Percentiles rank a stretch among this genome's conserved stretches.
These are phyloP conservation scores for Leucophenga montana DNA, from an alignment of 2,888 invertebrate species.

Conservation along the genomic window DNA sequence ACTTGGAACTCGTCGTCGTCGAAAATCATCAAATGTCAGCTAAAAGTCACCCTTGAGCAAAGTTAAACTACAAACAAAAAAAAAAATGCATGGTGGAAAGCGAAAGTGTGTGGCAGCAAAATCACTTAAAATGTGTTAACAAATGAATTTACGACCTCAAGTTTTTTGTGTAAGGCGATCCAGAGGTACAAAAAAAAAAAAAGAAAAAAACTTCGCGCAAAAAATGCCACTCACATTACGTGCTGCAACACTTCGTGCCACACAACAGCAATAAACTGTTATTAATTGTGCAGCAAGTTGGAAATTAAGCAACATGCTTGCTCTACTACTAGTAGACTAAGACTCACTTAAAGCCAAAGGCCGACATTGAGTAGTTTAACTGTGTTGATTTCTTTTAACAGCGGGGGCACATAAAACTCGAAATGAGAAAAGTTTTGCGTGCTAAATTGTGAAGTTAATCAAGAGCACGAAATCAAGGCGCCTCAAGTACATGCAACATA, in stretches of 20 bases:
- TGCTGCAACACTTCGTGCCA: neutral
- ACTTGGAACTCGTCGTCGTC: neutral
- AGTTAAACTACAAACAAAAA: no score
- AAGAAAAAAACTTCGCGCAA: neutral
- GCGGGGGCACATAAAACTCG: neutral
- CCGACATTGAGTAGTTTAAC: no score
- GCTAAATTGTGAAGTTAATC: slow-evolving; percentile 14
- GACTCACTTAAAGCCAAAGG: neutral
- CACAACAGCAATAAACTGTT: neutral
- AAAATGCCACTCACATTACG: slow-evolving; percentile 9
- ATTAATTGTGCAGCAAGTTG: slow-evolving; percentile 11
- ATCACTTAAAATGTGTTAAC: neutral
- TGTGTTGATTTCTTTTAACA: no score
- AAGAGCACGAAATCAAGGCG: slow-evolving; percentile 7
- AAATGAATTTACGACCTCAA: neutral
- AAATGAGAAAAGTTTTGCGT: slow-evolving; percentile 18
- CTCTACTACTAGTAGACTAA: neutral
- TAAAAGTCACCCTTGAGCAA: no score
- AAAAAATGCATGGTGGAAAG: neutral
- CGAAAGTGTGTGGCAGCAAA: neutral
- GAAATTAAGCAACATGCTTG: slow-evolving; percentile 7
- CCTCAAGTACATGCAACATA: no score
- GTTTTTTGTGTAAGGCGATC: no score
- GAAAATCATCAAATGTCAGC: no score
- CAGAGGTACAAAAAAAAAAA: no score